Conservation (phyloP, 1,140 invertebrate genomes). For the Acromyrmex heyeri region DNA sequence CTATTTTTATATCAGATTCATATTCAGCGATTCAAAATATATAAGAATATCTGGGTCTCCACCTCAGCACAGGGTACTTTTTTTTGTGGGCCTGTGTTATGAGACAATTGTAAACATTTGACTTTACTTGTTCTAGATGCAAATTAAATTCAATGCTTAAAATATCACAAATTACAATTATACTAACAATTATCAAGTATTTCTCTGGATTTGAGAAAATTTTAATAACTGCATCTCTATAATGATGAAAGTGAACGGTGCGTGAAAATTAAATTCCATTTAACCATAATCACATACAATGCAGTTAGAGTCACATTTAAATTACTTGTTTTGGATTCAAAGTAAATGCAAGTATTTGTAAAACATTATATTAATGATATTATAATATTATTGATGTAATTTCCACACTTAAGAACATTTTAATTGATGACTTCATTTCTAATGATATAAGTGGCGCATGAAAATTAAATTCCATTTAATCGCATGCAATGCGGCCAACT, state of each 20-base stretch:
- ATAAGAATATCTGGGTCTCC: no score
- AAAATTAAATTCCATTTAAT: constrained; percentile 41
- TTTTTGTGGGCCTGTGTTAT: no score
- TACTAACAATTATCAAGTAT: not conserved
- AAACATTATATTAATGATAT: not conserved
- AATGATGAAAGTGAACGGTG: not conserved
- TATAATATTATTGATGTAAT: not conserved
- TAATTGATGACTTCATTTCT: constrained; percentile 1
- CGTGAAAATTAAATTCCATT: constrained; percentile 33
- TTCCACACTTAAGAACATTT: not conserved
- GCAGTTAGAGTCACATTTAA: not conserved
- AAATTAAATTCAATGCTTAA: not conserved
- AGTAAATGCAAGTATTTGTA: no score
- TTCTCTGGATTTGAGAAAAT: not conserved
- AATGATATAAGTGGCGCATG: constrained; percentile 5
- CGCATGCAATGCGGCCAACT: constrained; percentile 28
- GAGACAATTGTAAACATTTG: no score
- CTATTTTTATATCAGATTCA: no score
- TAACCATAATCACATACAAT: not conserved
- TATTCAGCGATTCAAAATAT: no score
- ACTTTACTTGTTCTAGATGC: not conserved
- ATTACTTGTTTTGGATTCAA: no score
- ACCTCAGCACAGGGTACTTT: no score
- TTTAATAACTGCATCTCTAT: constrained; percentile 1
- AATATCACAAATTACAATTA: not conserved